Base-by-base conservation (phyloP, 2,113 vertebrate species). In the Papio anubis region DNA sequence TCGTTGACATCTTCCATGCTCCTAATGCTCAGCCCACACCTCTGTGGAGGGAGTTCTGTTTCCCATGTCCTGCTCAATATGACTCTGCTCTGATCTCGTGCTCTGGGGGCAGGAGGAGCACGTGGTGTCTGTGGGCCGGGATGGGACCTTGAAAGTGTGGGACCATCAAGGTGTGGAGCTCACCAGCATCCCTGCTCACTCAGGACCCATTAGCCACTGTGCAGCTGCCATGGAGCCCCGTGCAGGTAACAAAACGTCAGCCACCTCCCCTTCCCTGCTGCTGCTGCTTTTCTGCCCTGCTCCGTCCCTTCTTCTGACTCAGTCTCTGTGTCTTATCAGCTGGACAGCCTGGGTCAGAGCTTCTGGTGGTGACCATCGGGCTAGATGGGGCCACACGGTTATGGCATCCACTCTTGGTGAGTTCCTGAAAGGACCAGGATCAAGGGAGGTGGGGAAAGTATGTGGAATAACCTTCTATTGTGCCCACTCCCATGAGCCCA, bases 111-210 rank as follows among this genome's bases (percentile, higher is more conserved):
- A 99, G 99, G 99, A 98, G 2, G 98, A 98, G 12, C 98, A 99
- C 8, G 98, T 99, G 45, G 97, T 99, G 1, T 98, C 99, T 3
- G 98, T 99, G 91, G 98, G 98, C 76, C 96, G 98, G 21, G 99
- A 99, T 40, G 99, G 99, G n/a, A 96, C 68, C 23, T 98, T 99
- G 12, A 98, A 99, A 82, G 98, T 99, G 38, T 99, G 99, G 99
- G 98, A 98, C 89, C 99, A 98, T 96, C 97, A 98, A 80, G 98
- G 98, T 0, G 87, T 98, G n/a, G 99, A 99, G 89, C 97, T 99
- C 95, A 98, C 99, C 90, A 98, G 99, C 97, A 99, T 99, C 68
- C 50, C 98, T 25, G 99, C 99, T 32, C 99, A 99, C 94, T 88
- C 88, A 1, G 98, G 98, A 66, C 98, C 97, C 21, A 98, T 99